A percentile compares a stretch with the other conserved stretches of the same genome.
phyloP scores from a whole-genome alignment of 1,140 invertebrate species.

The Halictus rubicundus region DNA sequence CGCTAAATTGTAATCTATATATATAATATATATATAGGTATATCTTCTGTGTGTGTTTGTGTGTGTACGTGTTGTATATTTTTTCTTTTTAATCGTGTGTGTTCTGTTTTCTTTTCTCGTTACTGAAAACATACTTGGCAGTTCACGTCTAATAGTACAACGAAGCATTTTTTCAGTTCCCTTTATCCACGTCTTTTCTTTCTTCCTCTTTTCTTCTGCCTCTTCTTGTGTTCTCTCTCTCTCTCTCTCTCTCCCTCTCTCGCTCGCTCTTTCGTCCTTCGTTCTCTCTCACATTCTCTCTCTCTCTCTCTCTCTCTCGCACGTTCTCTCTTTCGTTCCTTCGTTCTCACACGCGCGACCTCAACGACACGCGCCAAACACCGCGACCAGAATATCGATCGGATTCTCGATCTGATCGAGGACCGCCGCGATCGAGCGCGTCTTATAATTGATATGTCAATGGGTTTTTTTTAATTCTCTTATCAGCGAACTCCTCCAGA shows the following conservation, averaged over 20 bases:
- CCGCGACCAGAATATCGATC: neutral
- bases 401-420: constrained; percentile 66
- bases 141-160: constrained; percentile 80
- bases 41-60: constrained; percentile 25
- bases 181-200: constrained; percentile 16
- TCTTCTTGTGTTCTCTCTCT: constrained; percentile 1
- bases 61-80: neutral
- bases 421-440: constrained; percentile 62
- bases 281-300: neutral
- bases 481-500: constrained; percentile 72
- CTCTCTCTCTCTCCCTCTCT: neutral
- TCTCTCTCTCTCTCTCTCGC: neutral
- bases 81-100: too few species aligned
- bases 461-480: constrained; percentile 67
- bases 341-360: neutral
- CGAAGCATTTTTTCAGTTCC: constrained; percentile 74
- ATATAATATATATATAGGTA: constrained; percentile 67
- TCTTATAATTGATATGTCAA: constrained; percentile 71
- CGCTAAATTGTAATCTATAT: constrained; percentile 65
- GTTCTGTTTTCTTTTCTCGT: constrained; percentile 53
- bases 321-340: neutral
- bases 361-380: constrained; percentile 26
- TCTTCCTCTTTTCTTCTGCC: neutral
- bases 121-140: constrained; percentile 80
- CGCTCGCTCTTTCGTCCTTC: neutral